A percentile compares a stretch with the other conserved stretches of the same genome.
These are phyloP conservation scores for Cosmopolites sordidus DNA, from an alignment of 2,888 invertebrate species.

Conservation along the genomic window DNA sequence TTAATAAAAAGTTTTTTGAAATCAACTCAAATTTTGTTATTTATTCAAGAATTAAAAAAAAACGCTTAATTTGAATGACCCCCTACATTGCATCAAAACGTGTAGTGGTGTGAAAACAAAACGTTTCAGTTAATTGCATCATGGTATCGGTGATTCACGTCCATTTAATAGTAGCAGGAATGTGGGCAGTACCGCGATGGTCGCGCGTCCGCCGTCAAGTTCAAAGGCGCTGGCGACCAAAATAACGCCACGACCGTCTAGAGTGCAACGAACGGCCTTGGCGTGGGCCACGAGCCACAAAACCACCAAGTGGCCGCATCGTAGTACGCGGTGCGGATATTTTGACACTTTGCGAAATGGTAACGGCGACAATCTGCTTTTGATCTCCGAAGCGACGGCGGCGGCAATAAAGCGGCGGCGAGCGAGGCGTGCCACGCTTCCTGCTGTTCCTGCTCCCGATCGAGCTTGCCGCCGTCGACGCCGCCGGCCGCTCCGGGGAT, in stretches of 20 bases:
- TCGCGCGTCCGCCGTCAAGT: too few species aligned
- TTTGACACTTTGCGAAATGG: constrained; percentile 30
- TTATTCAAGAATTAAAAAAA: too few species aligned
- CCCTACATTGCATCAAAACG: too few species aligned
- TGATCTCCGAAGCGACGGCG: constrained; percentile 20
- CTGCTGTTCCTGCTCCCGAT: constrained; percentile 1
- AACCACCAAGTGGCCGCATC: constrained; percentile 10
- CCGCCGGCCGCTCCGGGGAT: constrained; percentile 25
- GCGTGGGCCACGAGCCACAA: constrained; percentile 18
- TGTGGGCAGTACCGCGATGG: too few species aligned
- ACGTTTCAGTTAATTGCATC: too few species aligned
- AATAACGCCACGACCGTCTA: neutral
- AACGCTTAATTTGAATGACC: too few species aligned
- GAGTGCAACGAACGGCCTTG: constrained; percentile 26
- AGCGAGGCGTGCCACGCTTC: constrained; percentile 15
- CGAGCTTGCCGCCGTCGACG: constrained; percentile 3
- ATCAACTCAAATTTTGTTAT: too few species aligned
- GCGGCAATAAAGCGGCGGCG: constrained; percentile 18
- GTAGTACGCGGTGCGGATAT: constrained; percentile 29
- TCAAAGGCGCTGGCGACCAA: too few species aligned
- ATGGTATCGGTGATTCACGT: too few species aligned
- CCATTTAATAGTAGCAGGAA: too few species aligned
- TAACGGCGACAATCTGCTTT: constrained; percentile 30
- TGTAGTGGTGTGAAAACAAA: too few species aligned
- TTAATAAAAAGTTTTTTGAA: too few species aligned